Base-by-base conservation (phyloP, 1,140 invertebrate species). In the Drosophila tsacasi region DNA sequence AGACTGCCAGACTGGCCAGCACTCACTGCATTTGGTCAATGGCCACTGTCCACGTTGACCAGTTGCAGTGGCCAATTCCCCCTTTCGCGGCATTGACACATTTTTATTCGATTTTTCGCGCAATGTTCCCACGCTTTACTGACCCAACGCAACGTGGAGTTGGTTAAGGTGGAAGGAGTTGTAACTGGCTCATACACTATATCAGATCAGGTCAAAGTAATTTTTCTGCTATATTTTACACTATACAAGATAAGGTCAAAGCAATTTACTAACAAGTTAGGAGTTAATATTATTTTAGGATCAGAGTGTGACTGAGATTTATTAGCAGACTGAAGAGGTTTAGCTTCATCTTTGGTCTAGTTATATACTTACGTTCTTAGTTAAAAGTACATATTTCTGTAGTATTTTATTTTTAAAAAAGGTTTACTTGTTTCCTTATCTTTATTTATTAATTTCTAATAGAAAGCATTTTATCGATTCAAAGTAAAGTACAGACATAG, bases 31-130 rank as follows among this genome's bases (percentile, higher is more conserved):
- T 37, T 55, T 55, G 54, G 50, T 35, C 50, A 50, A 27, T 61
- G 50, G 39, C 44, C n/a, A 55, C 59, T 76, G 63, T 25, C 77
- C 40, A 44, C 39, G 2, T 37, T 64, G 63, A 17, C 79, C 77
- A 69, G 75, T 60, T 76, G 75, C 76, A 69, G 15, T 47, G 64
- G 67, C 79, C 37, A 19, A 23, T 72, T 78, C 55, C 54, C 57
- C 42, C 61, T 75, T 57, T 27, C n/a, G 50, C 27, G 30, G 63
- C 83, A 87, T 87, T 89, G 85, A 90, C 84, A 89, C 72, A 86
- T 83, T 83, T 86, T 67, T 75, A 21, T 32, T 50, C 72, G 40
- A 50, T 82, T 66, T 63, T 47, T 35, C 13, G 42, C 19, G 9
- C 27, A 21, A 35, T 27, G 55, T 85, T 86, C 73, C 68, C 83